Evolutionary conservation across 2,113 vertebrate genomes (phyloP).

Genomic region (Trinectes maculatus): DNA sequence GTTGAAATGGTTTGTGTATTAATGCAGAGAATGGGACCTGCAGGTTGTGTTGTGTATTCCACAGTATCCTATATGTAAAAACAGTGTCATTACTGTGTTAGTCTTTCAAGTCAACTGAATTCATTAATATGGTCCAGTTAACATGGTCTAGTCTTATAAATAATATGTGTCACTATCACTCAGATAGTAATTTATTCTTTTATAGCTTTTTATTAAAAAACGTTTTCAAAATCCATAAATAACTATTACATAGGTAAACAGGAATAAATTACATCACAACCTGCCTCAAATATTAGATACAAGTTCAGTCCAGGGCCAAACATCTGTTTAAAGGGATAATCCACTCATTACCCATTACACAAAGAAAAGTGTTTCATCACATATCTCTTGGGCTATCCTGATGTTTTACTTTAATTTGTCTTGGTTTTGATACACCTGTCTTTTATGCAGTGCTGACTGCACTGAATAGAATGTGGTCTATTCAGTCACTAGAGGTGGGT

Average conservation of each 20-base stretch:
- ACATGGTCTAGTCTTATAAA: slow-evolving; percentile 10
- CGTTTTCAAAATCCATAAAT: too few relatives aligned
- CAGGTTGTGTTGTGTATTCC: slow-evolving; percentile 63
- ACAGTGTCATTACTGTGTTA: background rate
- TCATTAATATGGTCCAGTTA: slow-evolving; percentile 13
- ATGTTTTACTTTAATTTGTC: background rate
- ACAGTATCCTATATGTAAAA: background rate
- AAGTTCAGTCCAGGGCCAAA: too few relatives aligned
- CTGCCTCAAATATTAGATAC: too few relatives aligned
- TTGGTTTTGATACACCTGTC: too few relatives aligned
- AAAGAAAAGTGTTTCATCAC: background rate
- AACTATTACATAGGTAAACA: too few relatives aligned
- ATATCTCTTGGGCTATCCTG: background rate
- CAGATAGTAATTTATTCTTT: too few relatives aligned
- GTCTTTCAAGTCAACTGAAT: slow-evolving; percentile 6
- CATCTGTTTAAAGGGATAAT: background rate
- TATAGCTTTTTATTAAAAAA: too few relatives aligned
- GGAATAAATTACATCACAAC: too few relatives aligned
- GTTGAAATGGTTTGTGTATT: slow-evolving; percentile 47
- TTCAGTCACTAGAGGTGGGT: too few relatives aligned
- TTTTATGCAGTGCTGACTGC: too few relatives aligned
- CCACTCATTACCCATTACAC: slow-evolving; percentile 9
- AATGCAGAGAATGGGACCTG: slow-evolving; percentile 38
- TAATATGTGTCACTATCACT: background rate
- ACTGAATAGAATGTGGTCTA: too few relatives aligned